Percentiles rank a stretch among this genome's conserved stretches.
Evolutionary conservation across 2,113 vertebrate species (phyloP).

Genomic region (Nerophis lumbriciformis): DNA sequence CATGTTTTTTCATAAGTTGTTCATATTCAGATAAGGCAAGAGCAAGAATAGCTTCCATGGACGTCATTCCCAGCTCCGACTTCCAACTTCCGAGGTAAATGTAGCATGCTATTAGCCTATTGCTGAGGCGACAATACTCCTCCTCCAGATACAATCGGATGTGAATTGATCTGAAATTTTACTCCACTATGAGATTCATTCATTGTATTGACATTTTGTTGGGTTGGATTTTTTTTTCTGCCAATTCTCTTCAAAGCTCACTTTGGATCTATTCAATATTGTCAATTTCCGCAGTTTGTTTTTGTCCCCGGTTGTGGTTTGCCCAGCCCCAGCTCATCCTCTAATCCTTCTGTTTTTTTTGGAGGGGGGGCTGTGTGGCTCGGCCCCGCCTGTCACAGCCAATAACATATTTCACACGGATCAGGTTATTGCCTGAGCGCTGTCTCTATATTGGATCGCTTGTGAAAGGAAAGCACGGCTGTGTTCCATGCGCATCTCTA

Average conservation of each 20-base stretch:
- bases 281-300: constrained; percentile 52
- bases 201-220: constrained; percentile 50
- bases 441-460: constrained; percentile 59
- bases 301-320: constrained; percentile 51
- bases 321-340: constrained; percentile 62
- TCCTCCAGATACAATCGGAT: constrained; percentile 5
- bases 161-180: constrained; percentile 25
- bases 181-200: background rate
- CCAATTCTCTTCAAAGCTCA: constrained; percentile 39
- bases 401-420: constrained; percentile 57
- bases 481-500: background rate
- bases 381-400: constrained; percentile 59
- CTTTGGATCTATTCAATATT: constrained; percentile 44
- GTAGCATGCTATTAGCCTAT: constrained; percentile 1
- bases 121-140: constrained; percentile 21
- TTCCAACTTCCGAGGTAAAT: too few relatives aligned
- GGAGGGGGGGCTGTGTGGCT: constrained; percentile 49
- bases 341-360: constrained; percentile 71
- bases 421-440: constrained; percentile 63
- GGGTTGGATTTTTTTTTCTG: background rate
- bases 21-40: too few relatives aligned
- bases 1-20: too few relatives aligned
- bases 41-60: too few relatives aligned
- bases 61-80: too few relatives aligned
- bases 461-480: constrained; percentile 36